These are phyloP conservation scores for Dendrolimus houi DNA, from an alignment of 2,888 invertebrate species.

Conservation along the genomic window DNA sequence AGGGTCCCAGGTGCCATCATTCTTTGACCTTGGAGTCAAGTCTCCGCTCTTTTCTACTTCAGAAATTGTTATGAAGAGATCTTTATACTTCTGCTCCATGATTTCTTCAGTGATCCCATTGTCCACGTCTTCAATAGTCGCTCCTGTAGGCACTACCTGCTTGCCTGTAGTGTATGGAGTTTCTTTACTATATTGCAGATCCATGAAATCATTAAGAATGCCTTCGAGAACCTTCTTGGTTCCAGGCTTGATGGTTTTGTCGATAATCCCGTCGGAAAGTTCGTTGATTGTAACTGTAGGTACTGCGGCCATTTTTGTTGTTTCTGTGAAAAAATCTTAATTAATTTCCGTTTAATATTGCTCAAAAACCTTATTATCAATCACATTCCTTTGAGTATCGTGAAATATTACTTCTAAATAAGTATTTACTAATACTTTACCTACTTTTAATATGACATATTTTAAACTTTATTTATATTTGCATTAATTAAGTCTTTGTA, in stretches of 20 bases:
- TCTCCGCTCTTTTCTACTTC: constrained; percentile 48
- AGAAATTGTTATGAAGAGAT: constrained; percentile 46
- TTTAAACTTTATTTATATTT: too few relatives aligned
- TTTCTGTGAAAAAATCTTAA: constrained; percentile 13
- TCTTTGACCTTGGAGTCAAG: constrained; percentile 37
- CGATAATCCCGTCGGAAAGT: constrained; percentile 38
- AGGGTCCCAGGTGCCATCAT: constrained; percentile 52
- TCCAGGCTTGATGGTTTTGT: constrained; percentile 31
- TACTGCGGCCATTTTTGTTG: constrained; percentile 37
- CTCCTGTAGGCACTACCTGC: constrained; percentile 42
- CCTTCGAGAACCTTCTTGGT: constrained; percentile 52
- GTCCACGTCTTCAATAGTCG: constrained; percentile 43
- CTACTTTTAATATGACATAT: too few relatives aligned
- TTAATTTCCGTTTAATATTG: not conserved
- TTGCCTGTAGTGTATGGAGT: constrained; percentile 63
- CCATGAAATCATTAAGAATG: constrained; percentile 60
- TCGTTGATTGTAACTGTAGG: constrained; percentile 49
- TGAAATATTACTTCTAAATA: too few relatives aligned
- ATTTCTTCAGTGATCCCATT: constrained; percentile 31
- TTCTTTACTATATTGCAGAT: constrained; percentile 49
- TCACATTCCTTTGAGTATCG: too few relatives aligned
- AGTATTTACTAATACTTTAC: too few relatives aligned
- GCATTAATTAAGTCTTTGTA: too few relatives aligned
- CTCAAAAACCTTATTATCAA: too few relatives aligned
- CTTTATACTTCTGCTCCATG: constrained; percentile 40